Conservation (phyloP, 2,113 vertebrate species). For the Anguilla japonica region DNA sequence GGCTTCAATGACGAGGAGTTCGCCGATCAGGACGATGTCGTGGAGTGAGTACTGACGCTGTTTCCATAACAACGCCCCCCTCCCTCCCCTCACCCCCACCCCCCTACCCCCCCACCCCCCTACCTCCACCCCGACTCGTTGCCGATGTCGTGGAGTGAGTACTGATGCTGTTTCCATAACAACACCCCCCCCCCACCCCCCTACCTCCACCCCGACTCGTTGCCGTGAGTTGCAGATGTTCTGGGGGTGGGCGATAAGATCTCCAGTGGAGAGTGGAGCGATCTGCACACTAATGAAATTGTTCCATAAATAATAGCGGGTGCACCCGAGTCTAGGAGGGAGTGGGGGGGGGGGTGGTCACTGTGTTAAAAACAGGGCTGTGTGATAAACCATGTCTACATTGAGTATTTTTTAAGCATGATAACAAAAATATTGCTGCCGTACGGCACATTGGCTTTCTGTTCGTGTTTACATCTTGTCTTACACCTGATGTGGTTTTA, state of each 20-base stretch:
- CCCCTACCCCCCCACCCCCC: too few species aligned
- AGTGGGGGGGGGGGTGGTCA: background rate
- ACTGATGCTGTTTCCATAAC: conserved; percentile 54
- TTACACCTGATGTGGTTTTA: too few species aligned
- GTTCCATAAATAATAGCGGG: background rate
- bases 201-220: background rate
- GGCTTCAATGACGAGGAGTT: conserved; percentile 99
- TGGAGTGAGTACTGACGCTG: conserved; percentile 90
- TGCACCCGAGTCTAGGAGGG: background rate
- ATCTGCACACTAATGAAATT: background rate
- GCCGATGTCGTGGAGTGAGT: conserved; percentile 96
- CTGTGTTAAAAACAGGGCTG: too few species aligned
- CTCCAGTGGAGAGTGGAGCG: background rate
- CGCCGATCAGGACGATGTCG: conserved; percentile 98
- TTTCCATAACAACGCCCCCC: background rate
- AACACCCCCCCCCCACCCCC: too few species aligned
- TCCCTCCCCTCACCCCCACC: too few species aligned
- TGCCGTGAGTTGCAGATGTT: background rate
- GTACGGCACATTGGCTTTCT: too few species aligned
- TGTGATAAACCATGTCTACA: too few species aligned
- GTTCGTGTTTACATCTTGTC: too few species aligned
- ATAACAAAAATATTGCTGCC: too few species aligned
- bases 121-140: background rate
- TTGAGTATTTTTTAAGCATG: too few species aligned
- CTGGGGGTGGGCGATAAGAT: background rate